Percentiles rank a stretch among this genome's conserved stretches.
phyloP scores from a whole-genome alignment of 2,888 invertebrate species.

The Hyposoter didymator region DNA sequence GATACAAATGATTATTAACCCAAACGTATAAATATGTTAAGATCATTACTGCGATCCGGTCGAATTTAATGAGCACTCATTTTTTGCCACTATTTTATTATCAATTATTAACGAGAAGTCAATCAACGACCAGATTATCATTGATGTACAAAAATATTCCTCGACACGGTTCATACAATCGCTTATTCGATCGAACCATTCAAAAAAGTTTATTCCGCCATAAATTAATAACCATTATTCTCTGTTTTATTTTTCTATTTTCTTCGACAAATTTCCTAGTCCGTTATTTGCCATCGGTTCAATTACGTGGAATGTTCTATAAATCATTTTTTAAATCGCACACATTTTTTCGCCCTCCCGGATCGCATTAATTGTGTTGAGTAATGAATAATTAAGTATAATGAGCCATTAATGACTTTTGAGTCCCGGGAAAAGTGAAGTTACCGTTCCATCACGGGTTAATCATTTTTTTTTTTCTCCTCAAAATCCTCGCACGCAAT shows the following conservation, averaged over 20 bases:
- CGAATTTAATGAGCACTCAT: background rate
- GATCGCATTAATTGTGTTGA: conserved; percentile 13
- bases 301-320: background rate
- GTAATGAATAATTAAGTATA: conserved; percentile 23
- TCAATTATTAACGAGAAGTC: background rate
- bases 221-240: background rate
- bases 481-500: conserved; percentile 1
- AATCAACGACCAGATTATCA: background rate
- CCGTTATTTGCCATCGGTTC: background rate
- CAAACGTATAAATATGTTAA: background rate
- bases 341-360: background rate
- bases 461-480: conserved; percentile 24
- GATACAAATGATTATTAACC: conserved; percentile 39
- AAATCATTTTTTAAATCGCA: background rate
- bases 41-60: conserved; percentile 17
- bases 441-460: background rate
- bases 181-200: background rate
- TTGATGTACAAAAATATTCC: background rate
- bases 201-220: background rate
- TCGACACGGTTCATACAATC: background rate
- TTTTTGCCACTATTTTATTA: background rate
- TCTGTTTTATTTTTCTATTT: background rate
- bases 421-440: background rate
- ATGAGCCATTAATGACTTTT: conserved; percentile 23
- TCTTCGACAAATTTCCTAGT: background rate